Evolutionary conservation across 1,140 invertebrate genomes (phyloP).

Genomic region (Apis cerana): DNA sequence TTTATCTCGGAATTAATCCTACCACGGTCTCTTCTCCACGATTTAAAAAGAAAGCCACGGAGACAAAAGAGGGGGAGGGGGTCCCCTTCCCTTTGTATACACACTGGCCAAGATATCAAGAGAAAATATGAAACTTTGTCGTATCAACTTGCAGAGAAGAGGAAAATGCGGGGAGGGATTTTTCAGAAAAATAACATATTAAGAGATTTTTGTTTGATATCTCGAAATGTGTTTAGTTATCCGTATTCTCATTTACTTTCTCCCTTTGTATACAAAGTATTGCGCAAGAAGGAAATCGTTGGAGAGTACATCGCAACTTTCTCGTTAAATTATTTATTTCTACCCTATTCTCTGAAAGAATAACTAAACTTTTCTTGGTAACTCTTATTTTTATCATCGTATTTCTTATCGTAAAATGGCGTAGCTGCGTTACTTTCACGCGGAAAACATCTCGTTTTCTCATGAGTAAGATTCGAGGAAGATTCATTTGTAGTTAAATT

Average conservation of each 20-base stretch:
- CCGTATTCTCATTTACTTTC: not conserved
- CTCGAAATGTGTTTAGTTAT: not conserved
- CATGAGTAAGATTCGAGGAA: no score
- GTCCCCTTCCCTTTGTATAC: not conserved
- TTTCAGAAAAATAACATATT: constrained; percentile 4
- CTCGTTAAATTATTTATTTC: not conserved
- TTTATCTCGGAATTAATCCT: constrained; percentile 16
- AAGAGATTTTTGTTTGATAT: not conserved
- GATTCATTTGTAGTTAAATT: no score
- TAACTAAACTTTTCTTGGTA: not conserved
- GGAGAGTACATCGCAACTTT: not conserved
- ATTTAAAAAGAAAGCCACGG: not conserved
- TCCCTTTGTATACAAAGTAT: not conserved
- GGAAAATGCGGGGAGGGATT: not conserved
- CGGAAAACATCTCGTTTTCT: no score
- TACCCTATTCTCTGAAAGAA: not conserved
- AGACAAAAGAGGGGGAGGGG: not conserved
- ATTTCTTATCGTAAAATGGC: no score
- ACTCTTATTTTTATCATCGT: no score
- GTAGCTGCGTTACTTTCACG: no score
- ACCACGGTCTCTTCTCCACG: not conserved
- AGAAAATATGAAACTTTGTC: constrained; percentile 7
- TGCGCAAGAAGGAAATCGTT: not conserved
- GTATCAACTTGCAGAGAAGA: not conserved
- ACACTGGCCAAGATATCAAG: not conserved